Percentiles rank a stretch among this genome's conserved stretches.
Conservation (phyloP, 64 coral and sea anemone genomes). For the Pachyseris speciosa region DNA sequence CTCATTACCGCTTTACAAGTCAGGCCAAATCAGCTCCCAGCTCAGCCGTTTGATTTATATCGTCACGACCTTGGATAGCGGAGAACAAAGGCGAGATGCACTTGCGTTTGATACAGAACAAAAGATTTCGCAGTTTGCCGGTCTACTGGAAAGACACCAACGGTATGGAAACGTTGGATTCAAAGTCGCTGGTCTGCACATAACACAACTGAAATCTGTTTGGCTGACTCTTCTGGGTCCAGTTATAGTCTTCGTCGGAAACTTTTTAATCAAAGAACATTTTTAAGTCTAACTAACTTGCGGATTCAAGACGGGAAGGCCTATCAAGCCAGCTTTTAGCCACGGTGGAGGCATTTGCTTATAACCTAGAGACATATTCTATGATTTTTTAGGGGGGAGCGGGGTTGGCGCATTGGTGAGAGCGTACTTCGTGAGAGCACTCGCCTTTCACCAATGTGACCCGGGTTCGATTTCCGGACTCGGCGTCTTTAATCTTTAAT, state of each 20-base stretch:
- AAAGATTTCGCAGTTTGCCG: constrained; percentile 47
- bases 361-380: no score
- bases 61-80: constrained; percentile 48
- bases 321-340: no score
- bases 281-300: constrained; percentile 2
- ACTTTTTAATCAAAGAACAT: constrained; percentile 65
- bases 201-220: constrained; percentile 69
- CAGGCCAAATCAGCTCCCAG: constrained; percentile 56
- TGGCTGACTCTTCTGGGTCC: constrained; percentile 68
- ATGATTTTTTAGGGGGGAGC: no score
- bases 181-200: constrained; percentile 62
- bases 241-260: constrained; percentile 79
- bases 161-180: constrained; percentile 68
- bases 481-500: no score
- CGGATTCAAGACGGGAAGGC: no score
- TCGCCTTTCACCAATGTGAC: no score
- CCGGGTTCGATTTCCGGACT: no score
- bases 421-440: no score
- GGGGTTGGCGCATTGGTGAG: no score
- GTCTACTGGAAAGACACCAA: constrained; percentile 59
- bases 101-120: constrained; percentile 38
- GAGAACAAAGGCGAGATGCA: constrained; percentile 25
- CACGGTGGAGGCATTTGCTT: no score
- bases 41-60: constrained; percentile 52
- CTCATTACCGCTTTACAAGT: constrained; percentile 41